Conservation (phyloP, 23 tunicate genomes). For the Corella eumyota region DNA sequence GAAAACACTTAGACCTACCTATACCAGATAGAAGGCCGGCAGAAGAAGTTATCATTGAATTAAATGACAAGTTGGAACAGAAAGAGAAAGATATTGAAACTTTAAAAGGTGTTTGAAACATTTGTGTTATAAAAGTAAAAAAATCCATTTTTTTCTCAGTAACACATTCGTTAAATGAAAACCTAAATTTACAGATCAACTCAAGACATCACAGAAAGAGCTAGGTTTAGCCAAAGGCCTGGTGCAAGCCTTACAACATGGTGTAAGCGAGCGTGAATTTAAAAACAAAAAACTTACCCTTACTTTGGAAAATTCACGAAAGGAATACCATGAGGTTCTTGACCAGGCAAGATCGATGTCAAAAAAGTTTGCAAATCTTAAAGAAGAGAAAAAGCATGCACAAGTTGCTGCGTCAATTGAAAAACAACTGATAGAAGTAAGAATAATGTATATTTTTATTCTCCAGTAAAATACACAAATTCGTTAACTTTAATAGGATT, state of each 20-base stretch:
- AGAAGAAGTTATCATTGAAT: conserved; percentile 40
- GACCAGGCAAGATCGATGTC: conserved; percentile 58
- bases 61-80: conserved; percentile 35
- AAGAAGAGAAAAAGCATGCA: conserved; percentile 68
- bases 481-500: background rate
- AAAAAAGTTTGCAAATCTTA: conserved; percentile 46
- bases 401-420: conserved; percentile 49
- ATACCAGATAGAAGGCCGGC: conserved; percentile 41
- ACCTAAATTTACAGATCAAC: conserved; percentile 6
- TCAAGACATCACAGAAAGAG: conserved; percentile 26
- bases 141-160: no score
- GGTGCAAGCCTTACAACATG: conserved; percentile 30
- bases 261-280: conserved; percentile 20
- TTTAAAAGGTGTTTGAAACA: background rate
- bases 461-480: background rate
- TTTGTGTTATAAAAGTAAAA: no score
- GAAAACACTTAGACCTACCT: conserved; percentile 32
- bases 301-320: conserved; percentile 24
- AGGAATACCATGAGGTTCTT: conserved; percentile 23
- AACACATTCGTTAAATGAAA: background rate
- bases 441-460: background rate
- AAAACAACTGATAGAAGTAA: conserved; percentile 22
- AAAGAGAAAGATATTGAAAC: conserved; percentile 8
- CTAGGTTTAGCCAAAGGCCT: conserved; percentile 28
- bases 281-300: conserved; percentile 26